Conservation (phyloP, 2,113 vertebrate species). For the Dipodomys ordii region DNA sequence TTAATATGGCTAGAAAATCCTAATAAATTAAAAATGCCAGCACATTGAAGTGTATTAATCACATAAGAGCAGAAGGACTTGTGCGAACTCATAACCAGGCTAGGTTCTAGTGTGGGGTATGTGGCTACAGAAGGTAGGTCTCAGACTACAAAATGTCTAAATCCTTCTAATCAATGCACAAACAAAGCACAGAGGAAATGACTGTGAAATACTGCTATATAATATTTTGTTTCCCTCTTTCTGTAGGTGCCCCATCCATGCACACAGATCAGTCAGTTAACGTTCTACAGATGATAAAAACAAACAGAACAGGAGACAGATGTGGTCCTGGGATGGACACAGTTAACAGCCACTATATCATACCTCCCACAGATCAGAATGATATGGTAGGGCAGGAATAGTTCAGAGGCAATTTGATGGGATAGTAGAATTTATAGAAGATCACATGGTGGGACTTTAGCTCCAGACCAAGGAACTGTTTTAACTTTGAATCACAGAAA, state of each 20-base stretch:
- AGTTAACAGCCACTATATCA: background rate
- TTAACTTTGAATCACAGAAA: constrained; percentile 42
- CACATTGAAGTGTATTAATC: background rate
- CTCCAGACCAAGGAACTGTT: constrained; percentile 40
- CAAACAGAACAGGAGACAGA: constrained; percentile 20
- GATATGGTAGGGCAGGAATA: background rate
- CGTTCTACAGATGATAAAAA: constrained; percentile 16
- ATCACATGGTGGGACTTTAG: background rate
- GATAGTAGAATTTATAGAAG: background rate
- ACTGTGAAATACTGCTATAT: background rate
- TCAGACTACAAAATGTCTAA: background rate
- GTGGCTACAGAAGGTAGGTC: background rate
- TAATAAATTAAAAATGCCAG: constrained; percentile 66
- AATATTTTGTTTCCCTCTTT: background rate
- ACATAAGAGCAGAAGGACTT: background rate
- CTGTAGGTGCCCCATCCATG: background rate
- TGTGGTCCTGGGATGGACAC: accelerated
- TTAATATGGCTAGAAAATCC: constrained; percentile 31
- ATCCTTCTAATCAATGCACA: background rate
- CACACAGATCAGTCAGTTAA: background rate
- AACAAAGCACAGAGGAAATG: constrained; percentile 19
- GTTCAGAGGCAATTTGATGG: constrained; percentile 3
- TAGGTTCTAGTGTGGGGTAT: background rate
- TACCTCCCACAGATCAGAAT: background rate
- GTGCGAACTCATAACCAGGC: background rate